Base-by-base conservation (phyloP, 2,113 vertebrate species). In the Gobius niger region DNA sequence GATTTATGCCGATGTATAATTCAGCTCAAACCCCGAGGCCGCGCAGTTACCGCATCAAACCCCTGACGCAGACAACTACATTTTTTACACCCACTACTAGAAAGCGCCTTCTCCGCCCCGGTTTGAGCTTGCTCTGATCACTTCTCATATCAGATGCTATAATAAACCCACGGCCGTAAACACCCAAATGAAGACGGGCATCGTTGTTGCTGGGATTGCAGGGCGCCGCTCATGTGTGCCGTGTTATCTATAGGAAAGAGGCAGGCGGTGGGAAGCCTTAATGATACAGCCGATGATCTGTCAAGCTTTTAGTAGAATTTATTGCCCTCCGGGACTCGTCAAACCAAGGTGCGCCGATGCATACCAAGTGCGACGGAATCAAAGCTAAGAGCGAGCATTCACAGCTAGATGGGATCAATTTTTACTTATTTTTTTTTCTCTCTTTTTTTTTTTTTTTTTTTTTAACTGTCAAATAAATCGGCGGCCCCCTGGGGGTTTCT, bases 291-390 rank as follows among this genome's bases (percentile, higher is more conserved):
- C 46, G 74, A 81, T 69, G 71, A 86, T 84, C 75, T 78, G 80
- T 88, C 78, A 76, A 67, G 82, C 75, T 82, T 87, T 89, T 83
- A 78, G 84, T 50, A 59, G 68, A 82, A 82, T 87, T 75, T 85
- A 85, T 81, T 72, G 82, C 71, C 83, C 81, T 77, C 72, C 0
- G 77, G 82, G 85, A 54, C 72, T 84, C 68, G 47, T 88, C 76
- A 70, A 81, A 83, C 59, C 53, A 41, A 59, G 63, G 61, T 44
- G 79, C 79, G 70, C 61, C 9, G 56, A 73, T 80, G 78, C 87
- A 90, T 82, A 78, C 67, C 70, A 84, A 83, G 59, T 54, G 7
- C 1, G 10, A 59, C 44, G 64, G 42, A 72, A 76, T 80, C 3
- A 1, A 84, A 80, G 69, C 11, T 5, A 65, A 56, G 53, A 61